These are phyloP conservation scores for Nasonovia ribisnigri DNA, from an alignment of 2,888 invertebrate genomes.

Conservation along the genomic window DNA sequence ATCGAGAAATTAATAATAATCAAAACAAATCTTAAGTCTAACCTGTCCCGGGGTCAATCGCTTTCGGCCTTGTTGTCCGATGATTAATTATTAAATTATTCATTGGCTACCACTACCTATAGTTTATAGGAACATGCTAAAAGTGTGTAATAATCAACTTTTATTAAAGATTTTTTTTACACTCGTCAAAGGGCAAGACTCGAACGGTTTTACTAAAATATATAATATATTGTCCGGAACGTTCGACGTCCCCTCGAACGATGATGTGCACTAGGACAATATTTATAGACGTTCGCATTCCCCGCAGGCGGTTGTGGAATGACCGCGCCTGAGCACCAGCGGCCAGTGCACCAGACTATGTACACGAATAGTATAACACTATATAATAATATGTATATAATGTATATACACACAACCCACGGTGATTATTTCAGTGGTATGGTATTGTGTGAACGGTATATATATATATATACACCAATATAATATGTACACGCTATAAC, in stretches of 20 bases:
- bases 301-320: not conserved
- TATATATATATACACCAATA: not conserved
- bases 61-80: slow-evolving; percentile 41
- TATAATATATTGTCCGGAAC: not conserved
- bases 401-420: not conserved
- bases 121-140: slow-evolving; percentile 57
- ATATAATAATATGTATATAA: not conserved
- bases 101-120: slow-evolving; percentile 55
- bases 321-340: slow-evolving; percentile 35
- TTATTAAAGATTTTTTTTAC: not conserved
- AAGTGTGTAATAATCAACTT: slow-evolving; percentile 43
- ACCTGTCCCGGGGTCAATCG: slow-evolving; percentile 47
- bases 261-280: not conserved
- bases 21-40: slow-evolving; percentile 55
- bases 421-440: not conserved
- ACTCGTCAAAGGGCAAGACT: slow-evolving; percentile 38
- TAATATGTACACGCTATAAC: not conserved
- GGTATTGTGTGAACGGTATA: slow-evolving; percentile 20
- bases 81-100: not conserved
- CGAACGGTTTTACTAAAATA: slow-evolving; percentile 33
- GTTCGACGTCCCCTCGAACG: not conserved
- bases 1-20: slow-evolving; percentile 47
- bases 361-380: not conserved
- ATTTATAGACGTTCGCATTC: slow-evolving; percentile 10
- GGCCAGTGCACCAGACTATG: not conserved